Evolutionary conservation across 2,888 invertebrate species (phyloP), one percentile per base, ranked within the genome.

Genomic region (Eupithecia pulchellata): DNA sequence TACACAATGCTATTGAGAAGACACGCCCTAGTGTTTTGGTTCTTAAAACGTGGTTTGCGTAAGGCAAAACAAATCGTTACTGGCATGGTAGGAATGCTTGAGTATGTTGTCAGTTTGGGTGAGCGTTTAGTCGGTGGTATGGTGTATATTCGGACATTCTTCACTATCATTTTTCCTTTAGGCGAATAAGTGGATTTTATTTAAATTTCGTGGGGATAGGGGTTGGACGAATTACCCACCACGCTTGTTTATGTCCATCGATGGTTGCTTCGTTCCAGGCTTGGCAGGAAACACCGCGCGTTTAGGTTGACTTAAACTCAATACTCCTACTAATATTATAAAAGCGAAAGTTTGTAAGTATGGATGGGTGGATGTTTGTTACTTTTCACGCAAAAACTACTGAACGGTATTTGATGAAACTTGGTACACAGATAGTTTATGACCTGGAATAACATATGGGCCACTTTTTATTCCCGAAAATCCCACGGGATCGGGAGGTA

Each of bases 1-100:
- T 74, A 68, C 68, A 72, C 63, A 72, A 64, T 55, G 72, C 63
- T 47, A 68, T 60, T 62, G 68, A 27, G 57, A 81, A 78, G 83
- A 90, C 91, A 90, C 91, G 87, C 91, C 91, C 91, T 81, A 78
- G 81, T 90, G 89, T 89, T 91, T 86, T 87, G 86, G 83, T 87
- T 82, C 78, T 79, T 78, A 66, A 66, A 71, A 64, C 66, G 71
- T 66, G 72, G 63, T 61, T 52, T 63, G 65, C 64, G 63, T 65
- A 27, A 58, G 20, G 66, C 69, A 69, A 69, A 69, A 69, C 64
- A 70, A 67, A 69, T 64, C 61, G 34, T 61, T 61, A 61, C 36
- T 20, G 61, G 34, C 14, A 61, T 65, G 55, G 13, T 55, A 6
- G 32, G 61, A 34, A 61, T 61, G 30, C 4, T 25, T 20, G 34